Evolutionary conservation across 2,888 invertebrate genomes (phyloP), one percentile per base, ranked within the genome.

Genomic region (Augochlorella aurata): DNA sequence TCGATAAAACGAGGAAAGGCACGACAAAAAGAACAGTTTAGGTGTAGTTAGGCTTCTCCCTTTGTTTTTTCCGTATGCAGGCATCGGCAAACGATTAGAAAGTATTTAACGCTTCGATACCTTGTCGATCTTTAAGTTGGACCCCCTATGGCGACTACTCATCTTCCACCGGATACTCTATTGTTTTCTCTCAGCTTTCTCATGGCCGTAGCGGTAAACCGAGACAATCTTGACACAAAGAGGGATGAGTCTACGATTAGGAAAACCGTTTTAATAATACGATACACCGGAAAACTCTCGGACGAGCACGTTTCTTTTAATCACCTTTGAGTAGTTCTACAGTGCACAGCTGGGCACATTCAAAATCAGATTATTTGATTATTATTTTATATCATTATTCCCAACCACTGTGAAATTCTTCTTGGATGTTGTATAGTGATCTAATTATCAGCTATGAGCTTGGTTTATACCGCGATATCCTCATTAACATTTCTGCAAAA

Each of bases 91-190:
- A 78, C 84, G 86, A 88, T 90, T 88, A 88, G 88, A 83, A 88
- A 87, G 87, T 81, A 88, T 88, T 89, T 89, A 90, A 79, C 82
- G 79, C 80, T 68, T 69, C 68, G 78, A 79, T 85, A 74, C 61
- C 52, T 74, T 47, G 69, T 63, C 54, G 74, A 71, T 81, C 84
- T 69, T 79, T 70, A 75, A 77, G 81, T 75, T 68, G 66, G 82
- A 86, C 86, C 82, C 84, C 86, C 87, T 79, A 77, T 69, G 68
- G 89, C 68, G 63, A 38, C 65, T 29, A 68, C 75, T 83, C 73
- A 83, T 81, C 73, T 74, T 65, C 78, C 54, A 83, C 87, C 85
- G 87, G 85, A 85, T 86, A 72, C 80, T 78, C 77, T 58, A 83
- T 87, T 87, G 87, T 87, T 82, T 87, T 71, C 75, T 38, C 47